Evolutionary conservation across 2,797 vertebrate species (phyloP).

Genomic region (Enteromius unitaeniatus): DNA sequence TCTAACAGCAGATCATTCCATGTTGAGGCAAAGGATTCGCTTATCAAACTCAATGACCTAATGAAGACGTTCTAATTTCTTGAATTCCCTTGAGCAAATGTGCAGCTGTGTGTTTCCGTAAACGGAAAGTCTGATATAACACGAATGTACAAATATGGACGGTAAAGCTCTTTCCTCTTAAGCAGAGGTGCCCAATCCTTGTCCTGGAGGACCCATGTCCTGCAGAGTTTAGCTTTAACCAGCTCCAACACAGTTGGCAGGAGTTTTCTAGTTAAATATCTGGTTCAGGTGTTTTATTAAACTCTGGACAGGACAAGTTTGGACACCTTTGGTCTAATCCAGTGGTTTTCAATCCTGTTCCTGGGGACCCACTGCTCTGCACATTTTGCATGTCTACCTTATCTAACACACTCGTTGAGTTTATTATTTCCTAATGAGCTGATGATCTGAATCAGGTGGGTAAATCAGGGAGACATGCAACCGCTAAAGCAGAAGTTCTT

Average conservation of each 20-base stretch:
- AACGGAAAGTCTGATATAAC: not conserved
- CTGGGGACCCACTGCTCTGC: no score
- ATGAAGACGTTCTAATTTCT: constrained; percentile 6
- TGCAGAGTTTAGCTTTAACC: not conserved
- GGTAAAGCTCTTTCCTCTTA: not conserved
- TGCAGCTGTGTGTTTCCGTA: not conserved
- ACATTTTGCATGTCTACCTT: no score
- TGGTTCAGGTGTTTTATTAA: not conserved
- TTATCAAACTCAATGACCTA: constrained; percentile 1
- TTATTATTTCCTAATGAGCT: no score
- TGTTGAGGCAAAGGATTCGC: constrained; percentile 65
- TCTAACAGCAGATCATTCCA: constrained; percentile 86
- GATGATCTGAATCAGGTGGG: no score
- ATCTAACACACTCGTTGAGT: no score
- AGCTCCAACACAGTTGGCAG: not conserved
- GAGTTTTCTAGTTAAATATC: not conserved
- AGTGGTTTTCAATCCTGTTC: not conserved
- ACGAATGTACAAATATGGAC: not conserved
- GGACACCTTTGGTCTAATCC: not conserved
- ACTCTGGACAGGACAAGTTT: not conserved
- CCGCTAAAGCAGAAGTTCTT: not conserved
- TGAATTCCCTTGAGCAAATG: not conserved
- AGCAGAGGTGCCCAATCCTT: not conserved
- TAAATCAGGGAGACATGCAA: no score
- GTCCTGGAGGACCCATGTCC: not conserved